A percentile compares a stretch with the other conserved stretches of the same genome.
phyloP scores from a whole-genome alignment of 2,113 vertebrate genomes.

The Ptilonorhynchus violaceus region DNA sequence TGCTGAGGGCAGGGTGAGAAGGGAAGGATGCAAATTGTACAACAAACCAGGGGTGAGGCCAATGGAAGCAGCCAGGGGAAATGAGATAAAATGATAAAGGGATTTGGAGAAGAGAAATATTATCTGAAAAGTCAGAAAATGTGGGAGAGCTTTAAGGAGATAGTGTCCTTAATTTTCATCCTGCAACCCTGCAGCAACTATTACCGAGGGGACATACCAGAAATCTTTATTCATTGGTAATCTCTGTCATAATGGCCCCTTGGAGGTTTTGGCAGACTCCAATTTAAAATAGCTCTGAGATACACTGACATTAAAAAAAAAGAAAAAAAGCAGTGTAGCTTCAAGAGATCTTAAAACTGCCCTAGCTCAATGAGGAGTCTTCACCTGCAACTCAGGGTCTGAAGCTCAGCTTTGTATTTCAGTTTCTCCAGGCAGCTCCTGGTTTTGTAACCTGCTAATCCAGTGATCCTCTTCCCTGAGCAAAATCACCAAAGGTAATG shows the following conservation, averaged over 20 bases:
- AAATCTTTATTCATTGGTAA: slow-evolving; percentile 22
- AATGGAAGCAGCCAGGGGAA: neutral
- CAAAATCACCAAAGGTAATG: neutral
- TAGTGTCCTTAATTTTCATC: neutral
- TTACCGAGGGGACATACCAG: neutral
- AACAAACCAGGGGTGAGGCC: neutral
- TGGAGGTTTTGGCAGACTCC: neutral
- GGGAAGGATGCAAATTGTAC: neutral
- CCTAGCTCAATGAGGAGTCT: neutral
- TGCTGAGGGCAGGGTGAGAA: neutral
- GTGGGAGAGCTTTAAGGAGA: neutral
- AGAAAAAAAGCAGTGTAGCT: neutral
- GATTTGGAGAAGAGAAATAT: neutral
- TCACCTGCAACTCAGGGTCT: neutral
- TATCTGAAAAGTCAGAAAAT: slow-evolving; percentile 23
- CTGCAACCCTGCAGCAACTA: neutral
- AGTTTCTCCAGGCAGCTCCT: neutral
- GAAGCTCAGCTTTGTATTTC: neutral
- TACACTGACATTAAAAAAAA: neutral
- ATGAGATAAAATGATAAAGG: neutral
- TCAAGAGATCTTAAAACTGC: neutral
- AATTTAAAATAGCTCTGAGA: slow-evolving; percentile 6
- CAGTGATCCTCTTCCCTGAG: neutral
- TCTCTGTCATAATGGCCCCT: neutral
- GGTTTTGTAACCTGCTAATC: neutral